Evolutionary conservation across 2,113 vertebrate species (phyloP), one percentile per base, ranked within the genome.

Genomic region (Pleuronectes platessa): DNA sequence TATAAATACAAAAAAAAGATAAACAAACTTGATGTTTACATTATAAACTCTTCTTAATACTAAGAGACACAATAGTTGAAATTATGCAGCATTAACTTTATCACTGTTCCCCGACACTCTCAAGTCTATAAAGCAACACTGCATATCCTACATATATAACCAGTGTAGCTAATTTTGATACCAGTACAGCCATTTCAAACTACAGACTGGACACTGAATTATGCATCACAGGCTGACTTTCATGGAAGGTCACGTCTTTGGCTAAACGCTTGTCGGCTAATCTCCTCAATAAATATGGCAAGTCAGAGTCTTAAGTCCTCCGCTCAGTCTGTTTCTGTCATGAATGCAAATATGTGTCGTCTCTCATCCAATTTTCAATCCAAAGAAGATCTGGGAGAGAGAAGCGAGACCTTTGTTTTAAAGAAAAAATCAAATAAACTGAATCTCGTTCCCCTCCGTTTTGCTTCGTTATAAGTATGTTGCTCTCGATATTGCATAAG

Each of bases 401-500:
- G 56, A 49, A 81, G 35, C 0, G 5, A 79, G 69, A 79, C 66
- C 63, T 79, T 83, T 81, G 71, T 11, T 31, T 31, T 31, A 31
- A 85, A 68, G 61, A n/a, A 76, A 85, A 67, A 78, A 76, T 24
- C 31, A 7, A 17, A 51, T 51, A 42, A 74, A 71, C 15, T 20
- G 2, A 71, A 68, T 71, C 55, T 40, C 61, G 35, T 78, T 83
- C 23, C 23, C 71, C 58, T 70, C 72, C 37, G n/a, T 78, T 31
- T 71, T 66, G 49, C 51, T 71, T 73, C 21, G 69, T 81, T 76
- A 37, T 45, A 65, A 76, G 77, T 74, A 67, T 69, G 63, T 79
- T 76, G 68, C 73, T 75, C 65, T 82, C 61, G 37, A 72, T 83
- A 80, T 91, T 90, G 84, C 76, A 69, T 89, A 90, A 89, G 84